Percentiles rank a stretch among this genome's conserved stretches.
Conservation (phyloP, 53 echinoderm and acorn worm species). For the Actinopyga echinites region DNA sequence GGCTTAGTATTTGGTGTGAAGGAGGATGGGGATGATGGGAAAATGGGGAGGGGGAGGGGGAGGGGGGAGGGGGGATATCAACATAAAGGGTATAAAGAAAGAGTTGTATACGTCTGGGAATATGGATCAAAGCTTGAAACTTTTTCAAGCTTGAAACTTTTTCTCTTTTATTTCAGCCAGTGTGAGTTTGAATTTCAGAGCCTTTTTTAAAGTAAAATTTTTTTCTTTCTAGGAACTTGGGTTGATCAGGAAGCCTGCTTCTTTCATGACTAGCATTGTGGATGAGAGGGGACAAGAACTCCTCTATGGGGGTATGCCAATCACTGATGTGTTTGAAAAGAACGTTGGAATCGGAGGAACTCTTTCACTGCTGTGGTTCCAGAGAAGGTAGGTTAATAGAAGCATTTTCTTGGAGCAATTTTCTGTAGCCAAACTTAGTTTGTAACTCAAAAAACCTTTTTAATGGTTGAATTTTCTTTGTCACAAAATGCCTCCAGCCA, state of each 20-base stretch:
- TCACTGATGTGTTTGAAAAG: conserved; percentile 89
- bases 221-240: conserved; percentile 72
- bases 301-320: conserved; percentile 98
- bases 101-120: too few relatives aligned
- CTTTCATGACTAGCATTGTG: conserved; percentile 97
- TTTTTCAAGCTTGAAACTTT: too few relatives aligned
- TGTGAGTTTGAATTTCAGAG: too few relatives aligned
- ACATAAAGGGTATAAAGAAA: too few relatives aligned
- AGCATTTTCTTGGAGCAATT: background rate
- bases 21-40: too few relatives aligned
- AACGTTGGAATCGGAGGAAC: conserved; percentile 95
- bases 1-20: too few relatives aligned
- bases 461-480: background rate
- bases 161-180: too few relatives aligned
- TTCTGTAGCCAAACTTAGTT: background rate
- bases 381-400: conserved; percentile 70
- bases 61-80: too few relatives aligned
- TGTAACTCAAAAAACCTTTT: background rate
- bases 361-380: conserved; percentile 93
- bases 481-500: too few relatives aligned
- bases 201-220: background rate
- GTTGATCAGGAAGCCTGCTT: conserved; percentile 98
- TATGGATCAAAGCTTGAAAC: too few relatives aligned
- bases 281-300: conserved; percentile 96
- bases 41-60: too few relatives aligned